Evolutionary conservation across 1,140 invertebrate genomes (phyloP).

Genomic region (Liolophura sinensis): DNA sequence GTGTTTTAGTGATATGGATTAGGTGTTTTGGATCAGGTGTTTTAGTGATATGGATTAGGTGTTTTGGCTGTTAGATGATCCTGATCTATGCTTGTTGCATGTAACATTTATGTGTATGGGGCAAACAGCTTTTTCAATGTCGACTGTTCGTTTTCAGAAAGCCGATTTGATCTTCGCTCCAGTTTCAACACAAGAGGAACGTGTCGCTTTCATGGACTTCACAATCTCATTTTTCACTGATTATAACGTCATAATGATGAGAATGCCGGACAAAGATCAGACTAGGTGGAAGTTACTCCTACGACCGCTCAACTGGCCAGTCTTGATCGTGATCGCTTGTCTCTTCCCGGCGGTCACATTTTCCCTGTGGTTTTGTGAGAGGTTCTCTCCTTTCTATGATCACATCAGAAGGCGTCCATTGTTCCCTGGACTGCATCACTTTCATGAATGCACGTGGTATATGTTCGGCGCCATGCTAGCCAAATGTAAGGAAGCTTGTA

Average conservation of each 20-base stretch:
- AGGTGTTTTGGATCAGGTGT: no score
- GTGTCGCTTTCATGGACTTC: constrained; percentile 43
- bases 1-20: no score
- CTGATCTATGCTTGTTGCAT: no score
- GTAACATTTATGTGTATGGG: no score
- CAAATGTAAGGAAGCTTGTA: constrained; percentile 26
- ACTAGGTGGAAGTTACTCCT: constrained; percentile 38
- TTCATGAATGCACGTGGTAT: constrained; percentile 39
- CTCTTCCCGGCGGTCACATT: no score
- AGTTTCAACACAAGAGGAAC: constrained; percentile 16
- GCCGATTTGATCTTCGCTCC: constrained; percentile 38
- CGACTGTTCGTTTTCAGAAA: constrained; percentile 24
- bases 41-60: no score
- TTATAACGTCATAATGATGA: constrained; percentile 27
- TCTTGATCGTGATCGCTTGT: no score
- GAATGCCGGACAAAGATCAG: constrained; percentile 32
- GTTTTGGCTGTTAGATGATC: no score
- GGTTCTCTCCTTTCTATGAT: no score
- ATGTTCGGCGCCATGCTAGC: constrained; percentile 38
- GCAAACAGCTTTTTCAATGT: no score
- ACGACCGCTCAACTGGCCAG: constrained; percentile 3
- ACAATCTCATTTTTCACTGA: constrained; percentile 38
- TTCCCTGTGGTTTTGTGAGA: no score
- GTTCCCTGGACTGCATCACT: constrained; percentile 15
- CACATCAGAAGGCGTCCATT: no score